These are phyloP conservation scores for Harpagifer antarcticus DNA, from an alignment of 2,797 vertebrate genomes.

Conservation along the genomic window DNA sequence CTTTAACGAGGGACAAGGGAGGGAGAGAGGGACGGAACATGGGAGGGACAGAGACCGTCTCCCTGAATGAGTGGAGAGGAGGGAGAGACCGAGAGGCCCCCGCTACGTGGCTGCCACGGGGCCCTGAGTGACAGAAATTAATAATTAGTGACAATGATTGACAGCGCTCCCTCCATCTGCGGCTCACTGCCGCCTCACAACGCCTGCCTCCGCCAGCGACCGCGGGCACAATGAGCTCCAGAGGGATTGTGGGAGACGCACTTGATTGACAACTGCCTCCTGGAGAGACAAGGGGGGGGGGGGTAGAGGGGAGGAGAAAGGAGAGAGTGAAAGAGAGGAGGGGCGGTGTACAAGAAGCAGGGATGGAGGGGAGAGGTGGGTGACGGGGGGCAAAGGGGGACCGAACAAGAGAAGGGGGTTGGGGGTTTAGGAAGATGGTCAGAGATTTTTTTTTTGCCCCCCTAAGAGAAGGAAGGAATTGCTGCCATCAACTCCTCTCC, in stretches of 20 bases:
- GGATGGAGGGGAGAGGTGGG: conserved; percentile 66
- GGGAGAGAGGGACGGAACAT: conserved; percentile 59
- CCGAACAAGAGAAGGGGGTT: conserved; percentile 33
- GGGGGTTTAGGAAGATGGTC: conserved; percentile 65
- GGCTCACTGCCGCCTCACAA: conserved; percentile 92
- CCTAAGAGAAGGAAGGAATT: conserved; percentile 68
- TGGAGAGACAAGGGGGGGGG: conserved; percentile 89
- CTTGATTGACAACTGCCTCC: conserved; percentile 99
- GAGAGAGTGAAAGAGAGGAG: conserved; percentile 65
- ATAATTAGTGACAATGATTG: conserved; percentile 99
- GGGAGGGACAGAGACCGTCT: conserved; percentile 61
- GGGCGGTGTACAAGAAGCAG: conserved; percentile 49
- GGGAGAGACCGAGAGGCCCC: conserved; percentile 73
- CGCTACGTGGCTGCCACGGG: conserved; percentile 88
- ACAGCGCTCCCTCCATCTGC: conserved; percentile 96
- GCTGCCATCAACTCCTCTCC: conserved; percentile 60
- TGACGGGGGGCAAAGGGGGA: conserved; percentile 67
- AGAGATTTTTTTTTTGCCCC: conserved; percentile 37
- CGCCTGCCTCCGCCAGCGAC: conserved; percentile 92
- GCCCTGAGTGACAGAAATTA: conserved; percentile 99
- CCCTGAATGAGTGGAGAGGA: conserved; percentile 49
- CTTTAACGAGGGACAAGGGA: conserved; percentile 76
- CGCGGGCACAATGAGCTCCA: conserved; percentile 97
- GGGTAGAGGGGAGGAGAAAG: conserved; percentile 65
- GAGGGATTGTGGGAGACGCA: conserved; percentile 90